Percentiles rank a stretch among this genome's conserved stretches.
Evolutionary conservation across 1,140 invertebrate genomes (phyloP).

Genomic region (Micrasema minimum): DNA sequence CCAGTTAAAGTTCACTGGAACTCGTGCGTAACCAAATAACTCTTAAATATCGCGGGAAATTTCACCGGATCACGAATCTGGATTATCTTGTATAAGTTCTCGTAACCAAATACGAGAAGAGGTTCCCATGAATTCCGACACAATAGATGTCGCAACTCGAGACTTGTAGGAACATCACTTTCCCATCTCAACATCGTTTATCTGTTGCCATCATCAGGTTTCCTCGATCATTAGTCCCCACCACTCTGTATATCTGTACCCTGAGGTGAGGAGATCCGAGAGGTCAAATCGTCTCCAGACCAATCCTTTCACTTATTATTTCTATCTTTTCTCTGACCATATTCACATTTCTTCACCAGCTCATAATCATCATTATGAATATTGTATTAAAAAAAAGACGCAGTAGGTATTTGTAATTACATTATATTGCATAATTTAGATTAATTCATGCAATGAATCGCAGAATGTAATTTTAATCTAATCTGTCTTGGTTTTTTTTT

Average conservation of each 20-base stretch:
- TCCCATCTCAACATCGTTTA: conserved; percentile 14
- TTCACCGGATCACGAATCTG: too few relatives aligned
- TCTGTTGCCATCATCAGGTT: conserved; percentile 9
- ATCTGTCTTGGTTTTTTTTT: too few relatives aligned
- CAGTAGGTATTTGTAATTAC: not conserved
- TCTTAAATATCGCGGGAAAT: too few relatives aligned
- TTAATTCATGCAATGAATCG: too few relatives aligned
- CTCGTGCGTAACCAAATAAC: too few relatives aligned
- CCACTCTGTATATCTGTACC: not conserved
- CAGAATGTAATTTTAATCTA: too few relatives aligned
- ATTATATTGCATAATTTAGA: too few relatives aligned
- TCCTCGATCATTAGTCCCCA: conserved; percentile 24
- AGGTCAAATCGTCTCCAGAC: conserved; percentile 22
- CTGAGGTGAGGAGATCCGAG: conserved; percentile 15
- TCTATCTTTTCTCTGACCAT: not conserved
- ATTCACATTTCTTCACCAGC: not conserved
- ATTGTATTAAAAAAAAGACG: not conserved
- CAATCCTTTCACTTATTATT: conserved; percentile 24
- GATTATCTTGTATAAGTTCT: too few relatives aligned
- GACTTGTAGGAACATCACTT: conserved; percentile 11
- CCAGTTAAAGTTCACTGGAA: too few relatives aligned
- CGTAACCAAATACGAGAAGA: not conserved
- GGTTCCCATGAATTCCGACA: conserved; percentile 12
- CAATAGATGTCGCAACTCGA: conserved; percentile 25
- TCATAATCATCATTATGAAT: conserved; percentile 17